Percentiles rank a stretch among this genome's conserved stretches.
These are phyloP conservation scores for Monopis laevigella DNA, from an alignment of 2,888 invertebrate species.

Conservation along the genomic window DNA sequence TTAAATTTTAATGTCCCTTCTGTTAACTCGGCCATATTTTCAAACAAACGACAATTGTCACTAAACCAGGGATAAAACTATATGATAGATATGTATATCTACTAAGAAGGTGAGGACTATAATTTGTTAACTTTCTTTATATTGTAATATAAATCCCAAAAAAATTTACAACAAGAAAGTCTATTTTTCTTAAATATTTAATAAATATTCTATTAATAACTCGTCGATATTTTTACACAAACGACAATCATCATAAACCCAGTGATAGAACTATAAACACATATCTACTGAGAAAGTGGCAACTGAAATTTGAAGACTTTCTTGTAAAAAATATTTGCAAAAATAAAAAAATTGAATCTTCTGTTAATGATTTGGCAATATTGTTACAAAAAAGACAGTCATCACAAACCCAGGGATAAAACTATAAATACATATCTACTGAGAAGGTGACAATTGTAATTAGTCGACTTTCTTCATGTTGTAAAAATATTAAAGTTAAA, in stretches of 20 bases:
- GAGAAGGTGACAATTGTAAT: constrained; percentile 11
- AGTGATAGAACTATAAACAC: constrained; percentile 1
- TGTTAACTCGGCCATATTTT: not conserved
- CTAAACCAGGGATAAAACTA: not conserved
- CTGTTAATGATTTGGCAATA: not conserved
- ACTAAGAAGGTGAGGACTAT: not conserved
- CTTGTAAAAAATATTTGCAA: not conserved
- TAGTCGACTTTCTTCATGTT: not conserved
- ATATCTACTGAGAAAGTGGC: constrained; percentile 16
- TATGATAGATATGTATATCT: not conserved
- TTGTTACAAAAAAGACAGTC: not conserved
- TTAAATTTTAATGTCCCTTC: not conserved
- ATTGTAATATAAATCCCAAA: not conserved
- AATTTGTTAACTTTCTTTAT: not conserved
- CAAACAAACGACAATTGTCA: not conserved
- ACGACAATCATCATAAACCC: not conserved
- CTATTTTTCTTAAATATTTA: too few relatives aligned
- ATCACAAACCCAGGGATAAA: constrained; percentile 16
- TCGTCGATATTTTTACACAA: not conserved
- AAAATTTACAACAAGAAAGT: not conserved
- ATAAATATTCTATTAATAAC: not conserved
- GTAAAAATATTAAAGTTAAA: not conserved
- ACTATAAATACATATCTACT: constrained; percentile 14
- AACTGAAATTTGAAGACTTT: constrained; percentile 13
- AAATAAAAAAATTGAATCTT: not conserved